A percentile compares a stretch with the other conserved stretches of the same genome.
These are phyloP conservation scores for Zingel zingel DNA, from an alignment of 2,113 vertebrate genomes.

Conservation along the genomic window DNA sequence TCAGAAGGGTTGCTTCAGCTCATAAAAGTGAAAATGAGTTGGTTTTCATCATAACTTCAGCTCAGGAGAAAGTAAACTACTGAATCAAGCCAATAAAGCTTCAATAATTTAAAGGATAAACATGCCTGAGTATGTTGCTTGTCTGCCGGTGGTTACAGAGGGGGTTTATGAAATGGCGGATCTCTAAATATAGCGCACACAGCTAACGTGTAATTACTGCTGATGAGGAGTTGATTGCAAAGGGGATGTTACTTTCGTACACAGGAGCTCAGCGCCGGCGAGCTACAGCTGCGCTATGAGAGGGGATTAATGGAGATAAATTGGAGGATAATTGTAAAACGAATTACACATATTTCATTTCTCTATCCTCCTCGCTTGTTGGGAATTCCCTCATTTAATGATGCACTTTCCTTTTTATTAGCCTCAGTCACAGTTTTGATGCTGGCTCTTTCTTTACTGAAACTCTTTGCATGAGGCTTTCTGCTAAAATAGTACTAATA, in stretches of 20 bases:
- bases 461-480: not conserved
- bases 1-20: slow-evolving; percentile 13
- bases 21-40: slow-evolving; percentile 33
- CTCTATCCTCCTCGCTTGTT: slow-evolving; percentile 35
- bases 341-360: slow-evolving; percentile 73
- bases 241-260: slow-evolving; percentile 70
- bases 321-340: slow-evolving; percentile 75
- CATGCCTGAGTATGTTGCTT: slow-evolving; percentile 64
- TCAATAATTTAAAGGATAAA: slow-evolving; percentile 73
- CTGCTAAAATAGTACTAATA: not conserved
- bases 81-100: slow-evolving; percentile 61
- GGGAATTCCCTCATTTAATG: slow-evolving; percentile 66
- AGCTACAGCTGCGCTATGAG: slow-evolving; percentile 65
- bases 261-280: slow-evolving; percentile 38
- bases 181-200: slow-evolving; percentile 80
- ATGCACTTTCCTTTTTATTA: slow-evolving; percentile 19
- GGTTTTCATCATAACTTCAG: slow-evolving; percentile 17
- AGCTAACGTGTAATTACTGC: slow-evolving; percentile 80
- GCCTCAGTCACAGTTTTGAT: slow-evolving; percentile 21
- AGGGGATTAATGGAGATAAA: slow-evolving; percentile 74
- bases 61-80: slow-evolving; percentile 39
- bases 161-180: slow-evolving; percentile 70
- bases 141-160: slow-evolving; percentile 53
- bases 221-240: slow-evolving; percentile 84
- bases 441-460: not conserved